Percentiles rank a stretch among this genome's conserved stretches.
Conservation (phyloP, 2,888 invertebrate species). For the Caenorhabditis doughertyi region DNA sequence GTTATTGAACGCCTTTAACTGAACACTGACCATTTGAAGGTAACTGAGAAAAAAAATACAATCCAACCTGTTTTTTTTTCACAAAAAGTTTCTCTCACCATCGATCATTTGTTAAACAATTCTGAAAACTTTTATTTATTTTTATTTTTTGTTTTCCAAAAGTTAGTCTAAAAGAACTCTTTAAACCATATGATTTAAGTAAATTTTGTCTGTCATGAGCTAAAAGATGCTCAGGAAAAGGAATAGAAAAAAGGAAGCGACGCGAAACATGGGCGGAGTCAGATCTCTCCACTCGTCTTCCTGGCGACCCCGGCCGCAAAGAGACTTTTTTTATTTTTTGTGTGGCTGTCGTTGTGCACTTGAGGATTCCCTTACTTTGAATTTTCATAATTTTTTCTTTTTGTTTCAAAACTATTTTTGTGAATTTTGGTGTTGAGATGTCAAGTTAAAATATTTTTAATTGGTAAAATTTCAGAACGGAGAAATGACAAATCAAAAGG, state of each 20-base stretch:
- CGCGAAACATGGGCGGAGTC: constrained; percentile 52
- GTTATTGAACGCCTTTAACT: background rate
- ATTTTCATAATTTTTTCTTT: background rate
- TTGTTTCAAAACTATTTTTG: background rate
- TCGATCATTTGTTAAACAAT: background rate
- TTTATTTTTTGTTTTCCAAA: background rate
- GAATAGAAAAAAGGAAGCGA: constrained; percentile 24
- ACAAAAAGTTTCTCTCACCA: background rate
- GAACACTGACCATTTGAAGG: constrained; percentile 6
- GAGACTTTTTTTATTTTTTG: constrained; percentile 40
- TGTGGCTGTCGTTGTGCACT: constrained; percentile 41
- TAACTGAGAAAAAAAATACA: too few species aligned
- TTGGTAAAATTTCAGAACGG: constrained; percentile 24
- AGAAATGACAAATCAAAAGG: constrained; percentile 61
- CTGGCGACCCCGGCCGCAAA: constrained; percentile 50
- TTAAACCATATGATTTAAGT: background rate
- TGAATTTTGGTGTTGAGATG: constrained; percentile 1
- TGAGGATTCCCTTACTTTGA: constrained; percentile 26
- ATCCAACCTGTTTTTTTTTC: constrained; percentile 11
- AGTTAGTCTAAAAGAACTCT: background rate
- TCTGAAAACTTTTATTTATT: background rate
- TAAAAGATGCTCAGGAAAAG: constrained; percentile 7
- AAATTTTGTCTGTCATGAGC: background rate
- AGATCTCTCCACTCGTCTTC: constrained; percentile 38
- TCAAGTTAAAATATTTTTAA: constrained; percentile 1